phyloP scores from a whole-genome alignment of 2,797 vertebrate genomes.

The Alectoris magna region DNA sequence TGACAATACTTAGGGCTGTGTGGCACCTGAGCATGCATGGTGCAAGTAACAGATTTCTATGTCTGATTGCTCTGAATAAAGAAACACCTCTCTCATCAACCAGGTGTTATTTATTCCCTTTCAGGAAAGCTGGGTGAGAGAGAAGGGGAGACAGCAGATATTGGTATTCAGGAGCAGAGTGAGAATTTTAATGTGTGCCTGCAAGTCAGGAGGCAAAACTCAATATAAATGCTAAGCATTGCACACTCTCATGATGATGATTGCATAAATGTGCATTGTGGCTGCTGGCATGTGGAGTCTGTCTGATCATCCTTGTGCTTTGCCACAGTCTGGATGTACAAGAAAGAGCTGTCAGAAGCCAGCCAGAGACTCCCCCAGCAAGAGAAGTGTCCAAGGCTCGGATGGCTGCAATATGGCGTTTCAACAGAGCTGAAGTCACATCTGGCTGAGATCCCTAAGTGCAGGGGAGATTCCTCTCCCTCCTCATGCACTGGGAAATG shows the following conservation, averaged over 20 bases:
- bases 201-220: background rate
- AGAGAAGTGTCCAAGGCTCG: background rate
- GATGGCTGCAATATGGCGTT: background rate
- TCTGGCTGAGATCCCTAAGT: background rate
- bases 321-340: background rate
- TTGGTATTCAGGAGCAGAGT: background rate
- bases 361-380: background rate
- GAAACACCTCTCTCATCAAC: background rate
- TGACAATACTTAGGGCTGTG: background rate
- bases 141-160: background rate
- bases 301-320: background rate
- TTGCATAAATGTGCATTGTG: background rate
- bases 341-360: background rate
- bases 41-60: background rate
- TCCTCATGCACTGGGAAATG: background rate
- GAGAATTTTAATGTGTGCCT: conserved; percentile 19
- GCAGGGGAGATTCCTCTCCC: background rate
- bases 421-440: background rate
- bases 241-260: accelerated
- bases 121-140: background rate
- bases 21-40: accelerated
- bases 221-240: conserved; percentile 5
- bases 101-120: conserved; percentile 4
- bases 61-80: background rate
- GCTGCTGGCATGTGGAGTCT: background rate